Evolutionary conservation across 2,797 vertebrate genomes (phyloP), one percentile per base, ranked within the genome.

Genomic region (Argya squamiceps): DNA sequence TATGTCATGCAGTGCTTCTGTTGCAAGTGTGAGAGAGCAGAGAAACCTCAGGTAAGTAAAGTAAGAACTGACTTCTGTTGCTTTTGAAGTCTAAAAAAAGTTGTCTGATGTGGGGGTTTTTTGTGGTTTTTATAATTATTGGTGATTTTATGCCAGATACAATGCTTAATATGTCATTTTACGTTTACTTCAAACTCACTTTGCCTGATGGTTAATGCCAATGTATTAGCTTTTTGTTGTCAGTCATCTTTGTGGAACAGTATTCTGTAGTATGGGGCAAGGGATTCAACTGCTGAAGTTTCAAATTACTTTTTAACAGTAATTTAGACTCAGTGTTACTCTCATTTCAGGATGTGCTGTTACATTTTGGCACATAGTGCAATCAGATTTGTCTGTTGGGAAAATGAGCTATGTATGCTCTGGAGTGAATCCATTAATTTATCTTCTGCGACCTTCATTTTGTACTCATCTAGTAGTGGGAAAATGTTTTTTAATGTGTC

Each of bases 31-130:
- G 83, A 95, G 53, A 77, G 53, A 94, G 84, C 83, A 84, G 55
- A 93, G 47, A 52, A 79, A 34, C 60, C 10, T 87, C 63, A 32
- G 44, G 84, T 96, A 89, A 95, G 95, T 94, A 60, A 65, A 92
- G 69, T 24, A 70, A 87, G 53, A 60, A 53, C 37, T 70, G 56
- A 55, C 8, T 68, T 74, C 30, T 6, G 5, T 74, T 91, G 67
- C 17, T 91, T 93, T 82, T 84, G 26, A 76, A 80, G 60, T 39
- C 20, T 74, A 49, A 92, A 81, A 81, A 36, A 23, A 18, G 15
- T 36, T 78, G 26, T 41, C 4, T 12, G 4, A 64, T 63, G 3
- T 80, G 36, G 23, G 2, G 2, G 32, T 55, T 70, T 76, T 55
- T 24, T 46, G 29, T 27, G 26, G 3, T 15, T 26, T 85, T 88